These are phyloP conservation scores for Coptodon bakossiorum DNA, from an alignment of 2,113 vertebrate species.

Conservation along the genomic window DNA sequence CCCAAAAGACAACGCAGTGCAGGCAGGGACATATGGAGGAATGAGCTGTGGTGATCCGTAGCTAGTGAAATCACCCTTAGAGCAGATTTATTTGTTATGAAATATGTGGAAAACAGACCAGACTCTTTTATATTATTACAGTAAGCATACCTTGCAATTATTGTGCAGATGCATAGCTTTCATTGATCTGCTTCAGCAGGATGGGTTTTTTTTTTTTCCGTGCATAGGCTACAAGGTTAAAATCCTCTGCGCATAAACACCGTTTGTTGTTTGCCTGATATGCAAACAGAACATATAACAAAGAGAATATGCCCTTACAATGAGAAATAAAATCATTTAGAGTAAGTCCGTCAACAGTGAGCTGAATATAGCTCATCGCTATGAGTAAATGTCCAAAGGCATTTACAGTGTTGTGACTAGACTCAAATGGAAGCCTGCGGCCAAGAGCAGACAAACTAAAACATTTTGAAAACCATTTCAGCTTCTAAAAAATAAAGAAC, in stretches of 20 bases:
- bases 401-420: conserved; percentile 40
- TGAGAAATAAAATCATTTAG: conserved; percentile 5
- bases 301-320: not conserved
- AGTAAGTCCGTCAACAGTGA: not conserved
- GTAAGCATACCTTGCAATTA: conserved; percentile 30
- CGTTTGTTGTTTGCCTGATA: conserved; percentile 32
- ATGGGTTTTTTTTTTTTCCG: not conserved
- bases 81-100: conserved; percentile 36
- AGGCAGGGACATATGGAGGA: not conserved
- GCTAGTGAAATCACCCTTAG: not conserved
- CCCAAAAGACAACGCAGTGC: not conserved
- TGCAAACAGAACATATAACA: conserved; percentile 22
- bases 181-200: conserved; percentile 52
- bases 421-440: conserved; percentile 34
- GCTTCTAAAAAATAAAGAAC: conserved; percentile 14
- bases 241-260: conserved; percentile 14
- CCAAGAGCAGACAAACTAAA: conserved; percentile 25
- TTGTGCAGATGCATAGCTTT: conserved; percentile 39
- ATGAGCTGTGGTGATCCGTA: not conserved
- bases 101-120: not conserved
- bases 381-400: conserved; percentile 33
- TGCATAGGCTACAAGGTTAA: not conserved
- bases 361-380: conserved; percentile 7
- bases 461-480: conserved; percentile 43
- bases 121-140: not conserved